Conservation (phyloP, 2,113 vertebrate genomes). For the Garra rufa region DNA sequence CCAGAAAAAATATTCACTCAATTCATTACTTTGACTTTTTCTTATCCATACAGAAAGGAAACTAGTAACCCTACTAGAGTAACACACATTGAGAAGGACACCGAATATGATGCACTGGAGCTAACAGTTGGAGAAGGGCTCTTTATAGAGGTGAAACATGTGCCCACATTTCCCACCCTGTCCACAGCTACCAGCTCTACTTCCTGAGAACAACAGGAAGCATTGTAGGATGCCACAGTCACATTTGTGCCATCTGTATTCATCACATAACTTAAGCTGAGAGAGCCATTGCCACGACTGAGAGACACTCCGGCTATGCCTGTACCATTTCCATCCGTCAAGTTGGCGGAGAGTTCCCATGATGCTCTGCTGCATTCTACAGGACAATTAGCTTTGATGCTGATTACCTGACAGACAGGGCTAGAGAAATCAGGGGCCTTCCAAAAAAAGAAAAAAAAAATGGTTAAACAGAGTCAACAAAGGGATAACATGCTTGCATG, state of each 20-base stretch:
- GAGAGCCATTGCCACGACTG: constrained; percentile 62
- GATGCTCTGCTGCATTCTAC: constrained; percentile 45
- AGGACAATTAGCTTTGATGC: constrained; percentile 57
- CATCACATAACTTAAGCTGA: constrained; percentile 50
- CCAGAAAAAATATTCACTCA: too few species aligned
- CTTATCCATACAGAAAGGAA: neutral
- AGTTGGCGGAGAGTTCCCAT: constrained; percentile 60
- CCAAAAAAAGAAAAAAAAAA: neutral
- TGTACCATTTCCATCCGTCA: constrained; percentile 61
- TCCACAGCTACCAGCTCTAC: constrained; percentile 68
- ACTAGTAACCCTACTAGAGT: neutral
- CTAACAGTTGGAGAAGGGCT: constrained; percentile 9
- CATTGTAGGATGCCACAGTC: constrained; percentile 62
- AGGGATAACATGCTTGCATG: neutral
- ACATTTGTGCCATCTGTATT: constrained; percentile 35
- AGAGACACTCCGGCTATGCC: constrained; percentile 62
- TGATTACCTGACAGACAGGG: constrained; percentile 61
- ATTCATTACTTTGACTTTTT: neutral
- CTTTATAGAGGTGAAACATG: constrained; percentile 66
- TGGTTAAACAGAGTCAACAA: neutral
- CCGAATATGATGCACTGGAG: neutral
- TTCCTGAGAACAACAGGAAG: constrained; percentile 63
- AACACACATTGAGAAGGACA: neutral
- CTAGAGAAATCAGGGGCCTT: constrained; percentile 66
- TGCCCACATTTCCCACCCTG: constrained; percentile 65